Base-by-base conservation (phyloP, 2,113 vertebrate species). In the Xenopus borealis region DNA sequence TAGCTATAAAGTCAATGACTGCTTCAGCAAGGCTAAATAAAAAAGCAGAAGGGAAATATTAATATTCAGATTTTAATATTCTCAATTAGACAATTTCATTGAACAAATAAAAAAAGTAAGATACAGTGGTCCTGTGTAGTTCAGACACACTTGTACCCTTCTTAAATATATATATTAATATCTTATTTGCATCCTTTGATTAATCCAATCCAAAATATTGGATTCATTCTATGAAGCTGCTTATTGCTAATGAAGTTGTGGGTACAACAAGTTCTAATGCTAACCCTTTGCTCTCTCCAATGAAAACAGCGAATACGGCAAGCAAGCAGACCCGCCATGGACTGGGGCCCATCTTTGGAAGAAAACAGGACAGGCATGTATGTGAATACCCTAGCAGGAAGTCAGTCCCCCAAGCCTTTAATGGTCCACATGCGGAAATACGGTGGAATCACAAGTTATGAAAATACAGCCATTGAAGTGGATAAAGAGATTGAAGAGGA, bases 391-490 rank as follows among this genome's bases (percentile, higher is more conserved):
- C 79, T 93, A 75, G 84, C 85, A 0, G 92, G 92, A 18, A 91
- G 90, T 82, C 92, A 91, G 84, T 92, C 92, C 0, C 92, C 92
- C 65, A 92, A 86, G 30, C 91, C 91, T 0, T 81, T 93, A 82
- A 91, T 93, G 92, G 91, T 93, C 8, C 92, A 91, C 77, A 92
- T 92, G 91, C 3, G 92, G 72, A 93, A 90, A 72, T 93, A 92
- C 0, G 91, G 92, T 1, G 91, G 91, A 63, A 85, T 92, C 80
- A 92, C 92, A 87, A 92, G 92, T 88, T 93, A 89, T 0, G 92
- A 93, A 86, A 93, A 93, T 76, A 89, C 87, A 0, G 91, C 92
- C 75, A 85, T 93, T 0, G 87, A 93, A 80, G 87, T 93, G 82
- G 91, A 92, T 81, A 84, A 80, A 0, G 90, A 93, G 82, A 91